phyloP scores from a whole-genome alignment of 1,140 invertebrate genomes.

The Aphaenogaster rudis region DNA sequence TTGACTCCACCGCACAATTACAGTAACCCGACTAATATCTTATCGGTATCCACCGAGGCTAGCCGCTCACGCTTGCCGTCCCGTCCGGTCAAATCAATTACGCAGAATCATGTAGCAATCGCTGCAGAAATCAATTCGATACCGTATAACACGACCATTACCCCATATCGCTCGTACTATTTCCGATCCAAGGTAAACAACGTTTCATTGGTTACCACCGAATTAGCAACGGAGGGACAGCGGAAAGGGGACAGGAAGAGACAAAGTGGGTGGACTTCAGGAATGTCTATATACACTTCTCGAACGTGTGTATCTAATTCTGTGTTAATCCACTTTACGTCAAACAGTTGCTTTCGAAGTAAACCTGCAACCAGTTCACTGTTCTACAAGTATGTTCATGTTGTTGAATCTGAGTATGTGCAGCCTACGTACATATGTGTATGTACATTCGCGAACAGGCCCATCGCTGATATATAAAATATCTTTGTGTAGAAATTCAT shows the following conservation, averaged over 20 bases:
- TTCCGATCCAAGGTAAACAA: conserved; percentile 42
- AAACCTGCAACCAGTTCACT: conserved; percentile 29
- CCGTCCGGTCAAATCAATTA: conserved; percentile 61
- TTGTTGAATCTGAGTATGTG: neutral
- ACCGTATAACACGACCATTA: neutral
- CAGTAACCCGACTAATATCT: conserved; percentile 62
- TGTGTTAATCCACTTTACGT: conserved; percentile 69
- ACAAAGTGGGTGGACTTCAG: conserved; percentile 37
- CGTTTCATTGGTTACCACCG: conserved; percentile 25
- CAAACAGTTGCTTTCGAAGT: conserved; percentile 67
- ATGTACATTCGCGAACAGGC: neutral
- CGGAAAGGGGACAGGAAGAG: conserved; percentile 6
- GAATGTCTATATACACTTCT: conserved; percentile 66
- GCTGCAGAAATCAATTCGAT: conserved; percentile 46
- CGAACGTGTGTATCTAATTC: conserved; percentile 66
- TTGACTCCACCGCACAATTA: conserved; percentile 68
- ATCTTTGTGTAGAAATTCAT: neutral
- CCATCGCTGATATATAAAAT: neutral
- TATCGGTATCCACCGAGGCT: conserved; percentile 41
- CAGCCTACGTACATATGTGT: neutral
- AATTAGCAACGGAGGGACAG: conserved; percentile 48
- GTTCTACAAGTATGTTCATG: neutral
- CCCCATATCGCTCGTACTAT: neutral
- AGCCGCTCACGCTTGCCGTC: conserved; percentile 25
- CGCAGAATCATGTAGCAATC: conserved; percentile 52